phyloP scores from a whole-genome alignment of 1,140 invertebrate species.

The Apis mellifera region DNA sequence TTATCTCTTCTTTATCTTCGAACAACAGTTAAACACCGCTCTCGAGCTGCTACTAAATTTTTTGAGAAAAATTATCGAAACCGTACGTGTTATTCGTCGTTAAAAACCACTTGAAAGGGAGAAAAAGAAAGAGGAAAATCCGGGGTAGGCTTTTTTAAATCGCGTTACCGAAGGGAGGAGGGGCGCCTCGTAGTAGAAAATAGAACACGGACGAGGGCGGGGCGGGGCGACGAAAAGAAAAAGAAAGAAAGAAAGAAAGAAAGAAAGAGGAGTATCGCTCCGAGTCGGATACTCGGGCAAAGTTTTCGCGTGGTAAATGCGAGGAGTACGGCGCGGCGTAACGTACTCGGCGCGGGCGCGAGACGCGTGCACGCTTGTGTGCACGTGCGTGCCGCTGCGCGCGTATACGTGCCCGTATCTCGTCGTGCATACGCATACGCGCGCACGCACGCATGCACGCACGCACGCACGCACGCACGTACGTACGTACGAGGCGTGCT shows the following conservation, averaged over 20 bases:
- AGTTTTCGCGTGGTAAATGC: slow-evolving; percentile 8
- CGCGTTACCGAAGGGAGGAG: background rate
- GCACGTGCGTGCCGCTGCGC: background rate
- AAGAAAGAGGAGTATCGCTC: slow-evolving; percentile 21
- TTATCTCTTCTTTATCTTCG: too few species aligned
- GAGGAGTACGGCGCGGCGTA: background rate
- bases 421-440: background rate
- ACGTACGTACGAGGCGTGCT: slow-evolving; percentile 66
- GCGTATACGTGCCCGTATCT: background rate
- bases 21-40: too few species aligned
- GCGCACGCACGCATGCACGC: too few species aligned
- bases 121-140: background rate
- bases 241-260: slow-evolving; percentile 5
- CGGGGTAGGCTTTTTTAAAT: too few species aligned
- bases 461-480: background rate
- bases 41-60: too few species aligned
- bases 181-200: slow-evolving; percentile 7
- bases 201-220: slow-evolving; percentile 39
- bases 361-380: background rate
- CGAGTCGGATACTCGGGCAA: slow-evolving; percentile 46
- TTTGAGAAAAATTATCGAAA: too few species aligned
- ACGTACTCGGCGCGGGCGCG: too few species aligned
- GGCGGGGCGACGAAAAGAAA: slow-evolving; percentile 1
- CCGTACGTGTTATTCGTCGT: too few species aligned
- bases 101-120: background rate